Percentiles rank a stretch among this genome's conserved stretches.
Conservation (phyloP, 2,797 vertebrate species). For the Macropus fuliginosus region DNA sequence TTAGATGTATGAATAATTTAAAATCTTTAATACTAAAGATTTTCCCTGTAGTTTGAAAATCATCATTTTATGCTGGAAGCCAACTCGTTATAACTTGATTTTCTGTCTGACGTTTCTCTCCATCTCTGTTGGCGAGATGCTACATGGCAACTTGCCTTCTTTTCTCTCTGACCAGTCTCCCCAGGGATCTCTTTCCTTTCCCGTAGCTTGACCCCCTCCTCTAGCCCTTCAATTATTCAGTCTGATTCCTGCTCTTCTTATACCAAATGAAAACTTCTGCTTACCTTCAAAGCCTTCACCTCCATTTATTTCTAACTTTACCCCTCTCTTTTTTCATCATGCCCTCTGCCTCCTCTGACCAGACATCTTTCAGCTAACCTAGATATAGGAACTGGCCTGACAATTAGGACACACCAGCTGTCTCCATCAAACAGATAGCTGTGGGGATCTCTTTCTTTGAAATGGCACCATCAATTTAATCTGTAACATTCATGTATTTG, state of each 20-base stretch:
- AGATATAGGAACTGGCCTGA: not conserved
- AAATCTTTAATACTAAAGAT: conserved; percentile 2
- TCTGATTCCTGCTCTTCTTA: not conserved
- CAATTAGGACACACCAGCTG: conserved; percentile 1
- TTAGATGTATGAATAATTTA: not conserved
- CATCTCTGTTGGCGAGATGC: not conserved
- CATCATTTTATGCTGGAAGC: not conserved
- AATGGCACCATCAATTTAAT: not conserved
- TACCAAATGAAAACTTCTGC: not conserved
- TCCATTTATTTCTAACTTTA: not conserved
- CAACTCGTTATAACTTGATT: not conserved
- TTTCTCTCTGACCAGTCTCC: not conserved
- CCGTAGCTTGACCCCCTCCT: not conserved
- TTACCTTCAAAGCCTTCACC: not conserved
- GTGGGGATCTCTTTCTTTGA: not conserved
- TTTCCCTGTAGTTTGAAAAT: conserved; percentile 1
- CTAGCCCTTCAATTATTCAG: not conserved
- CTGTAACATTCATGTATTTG: not conserved
- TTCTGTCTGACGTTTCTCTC: not conserved
- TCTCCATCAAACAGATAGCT: not conserved
- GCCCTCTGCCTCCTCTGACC: not conserved
- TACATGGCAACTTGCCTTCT: not conserved
- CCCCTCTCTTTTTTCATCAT: not conserved
- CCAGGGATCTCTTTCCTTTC: not conserved
- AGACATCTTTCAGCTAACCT: not conserved